Conservation (phyloP, 1,140 invertebrate species). For the Drosophila prosaltans region DNA sequence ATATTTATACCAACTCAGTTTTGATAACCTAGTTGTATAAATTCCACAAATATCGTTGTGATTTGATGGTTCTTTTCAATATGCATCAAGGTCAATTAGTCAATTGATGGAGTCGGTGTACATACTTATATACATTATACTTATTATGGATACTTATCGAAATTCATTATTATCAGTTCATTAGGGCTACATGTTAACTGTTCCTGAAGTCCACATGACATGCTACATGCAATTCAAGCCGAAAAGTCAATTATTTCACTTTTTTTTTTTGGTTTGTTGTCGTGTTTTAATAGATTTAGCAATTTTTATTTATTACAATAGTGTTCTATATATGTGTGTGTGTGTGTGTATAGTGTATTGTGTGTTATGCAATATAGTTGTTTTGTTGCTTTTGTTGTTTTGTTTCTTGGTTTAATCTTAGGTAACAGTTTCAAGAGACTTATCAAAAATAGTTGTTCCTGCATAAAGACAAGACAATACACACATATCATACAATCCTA, state of each 20-base stretch:
- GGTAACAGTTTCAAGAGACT: slow-evolving; percentile 45
- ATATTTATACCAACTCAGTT: background rate
- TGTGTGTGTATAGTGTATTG: background rate
- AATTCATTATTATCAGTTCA: slow-evolving; percentile 12
- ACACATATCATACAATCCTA: slow-evolving; percentile 21
- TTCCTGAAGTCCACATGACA: slow-evolving; percentile 4
- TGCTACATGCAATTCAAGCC: slow-evolving; percentile 15
- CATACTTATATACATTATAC: background rate
- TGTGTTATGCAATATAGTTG: background rate
- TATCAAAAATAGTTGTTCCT: slow-evolving; percentile 54
- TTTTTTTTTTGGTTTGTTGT: background rate
- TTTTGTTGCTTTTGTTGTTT: slow-evolving; percentile 20
- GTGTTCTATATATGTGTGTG: background rate
- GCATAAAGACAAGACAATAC: slow-evolving; percentile 23
- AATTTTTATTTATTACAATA: slow-evolving; percentile 19
- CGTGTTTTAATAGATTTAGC: background rate
- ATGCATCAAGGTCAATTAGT: slow-evolving; percentile 1
- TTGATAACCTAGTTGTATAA: background rate
- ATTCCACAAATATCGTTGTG: slow-evolving; percentile 5
- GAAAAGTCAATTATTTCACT: slow-evolving; percentile 11
- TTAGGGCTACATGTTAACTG: background rate
- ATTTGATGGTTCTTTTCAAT: slow-evolving; percentile 8
- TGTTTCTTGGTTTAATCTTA: slow-evolving; percentile 32
- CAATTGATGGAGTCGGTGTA: slow-evolving; percentile 1
- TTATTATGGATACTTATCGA: slow-evolving; percentile 10